Evolutionary conservation across 2,888 invertebrate genomes (phyloP).

Genomic region (Epinotia nisella): DNA sequence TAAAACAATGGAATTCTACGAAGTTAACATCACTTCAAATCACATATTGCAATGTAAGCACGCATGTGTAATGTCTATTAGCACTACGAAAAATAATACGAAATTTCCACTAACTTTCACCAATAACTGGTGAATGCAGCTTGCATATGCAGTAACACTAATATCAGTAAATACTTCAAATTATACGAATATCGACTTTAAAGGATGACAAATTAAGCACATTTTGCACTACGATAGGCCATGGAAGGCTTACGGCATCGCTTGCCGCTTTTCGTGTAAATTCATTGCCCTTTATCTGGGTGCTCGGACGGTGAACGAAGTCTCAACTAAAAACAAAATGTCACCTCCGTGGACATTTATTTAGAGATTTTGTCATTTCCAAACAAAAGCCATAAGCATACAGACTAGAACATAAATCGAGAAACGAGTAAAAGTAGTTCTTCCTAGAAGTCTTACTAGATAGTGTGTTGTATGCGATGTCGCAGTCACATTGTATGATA

Average conservation of each 20-base stretch:
- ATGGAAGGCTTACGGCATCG: conserved; percentile 72
- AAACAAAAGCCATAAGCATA: background rate
- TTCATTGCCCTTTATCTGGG: conserved; percentile 64
- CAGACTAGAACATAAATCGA: no score
- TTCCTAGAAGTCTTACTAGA: background rate
- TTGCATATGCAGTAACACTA: conserved; percentile 72
- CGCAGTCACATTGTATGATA: background rate
- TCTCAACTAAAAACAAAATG: conserved; percentile 19
- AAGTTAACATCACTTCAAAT: conserved; percentile 74
- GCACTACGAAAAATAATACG: conserved; percentile 57
- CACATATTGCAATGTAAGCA: conserved; percentile 79
- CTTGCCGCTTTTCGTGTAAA: conserved; percentile 81
- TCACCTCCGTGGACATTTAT: background rate
- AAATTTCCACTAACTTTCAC: conserved; percentile 73
- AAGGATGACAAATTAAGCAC: conserved; percentile 63
- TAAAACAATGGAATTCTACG: conserved; percentile 52
- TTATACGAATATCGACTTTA: conserved; percentile 51
- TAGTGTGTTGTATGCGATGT: background rate
- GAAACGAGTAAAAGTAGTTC: background rate
- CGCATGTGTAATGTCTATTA: conserved; percentile 78
- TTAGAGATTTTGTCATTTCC: background rate
- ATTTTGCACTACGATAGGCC: conserved; percentile 73
- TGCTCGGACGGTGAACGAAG: conserved; percentile 69
- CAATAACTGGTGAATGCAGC: conserved; percentile 75
- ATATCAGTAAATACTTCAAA: conserved; percentile 46